Percentiles rank a stretch among this genome's conserved stretches.
Evolutionary conservation across 2,888 invertebrate genomes (phyloP).

Genomic region (Apoderus coryli): DNA sequence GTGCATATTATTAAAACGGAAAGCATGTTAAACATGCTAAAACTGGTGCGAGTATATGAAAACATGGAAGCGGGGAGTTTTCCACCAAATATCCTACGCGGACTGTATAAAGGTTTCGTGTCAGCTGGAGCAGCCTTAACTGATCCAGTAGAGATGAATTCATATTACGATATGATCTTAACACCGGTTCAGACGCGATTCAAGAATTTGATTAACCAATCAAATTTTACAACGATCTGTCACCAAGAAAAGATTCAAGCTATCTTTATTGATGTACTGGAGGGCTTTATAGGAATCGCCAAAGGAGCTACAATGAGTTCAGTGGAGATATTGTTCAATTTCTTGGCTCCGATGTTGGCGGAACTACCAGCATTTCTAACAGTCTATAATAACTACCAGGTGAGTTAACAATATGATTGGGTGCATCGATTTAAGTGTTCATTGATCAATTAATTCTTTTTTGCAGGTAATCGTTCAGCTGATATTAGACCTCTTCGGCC

Average conservation of each 20-base stretch:
- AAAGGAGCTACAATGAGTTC: slow-evolving; percentile 40
- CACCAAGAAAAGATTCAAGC: slow-evolving; percentile 49
- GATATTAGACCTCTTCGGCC: slow-evolving; percentile 56
- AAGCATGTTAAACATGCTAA: slow-evolving; percentile 40
- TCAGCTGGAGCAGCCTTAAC: slow-evolving; percentile 42
- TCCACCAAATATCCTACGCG: slow-evolving; percentile 44
- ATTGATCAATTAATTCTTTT: too few species aligned
- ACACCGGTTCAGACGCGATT: slow-evolving; percentile 37
- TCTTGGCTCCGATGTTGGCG: slow-evolving; percentile 48
- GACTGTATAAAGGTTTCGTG: slow-evolving; percentile 58
- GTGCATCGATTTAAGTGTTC: too few species aligned
- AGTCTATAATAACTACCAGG: slow-evolving; percentile 57
- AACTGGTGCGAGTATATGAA: slow-evolving; percentile 37
- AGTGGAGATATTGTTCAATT: slow-evolving; percentile 34
- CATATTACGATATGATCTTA: slow-evolving; percentile 33
- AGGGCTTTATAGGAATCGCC: slow-evolving; percentile 58
- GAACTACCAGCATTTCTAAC: slow-evolving; percentile 56
- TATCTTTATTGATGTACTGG: slow-evolving; percentile 59
- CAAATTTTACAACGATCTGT: slow-evolving; percentile 38
- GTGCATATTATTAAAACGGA: slow-evolving; percentile 40
- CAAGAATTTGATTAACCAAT: slow-evolving; percentile 36
- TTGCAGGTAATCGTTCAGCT: slow-evolving; percentile 64
- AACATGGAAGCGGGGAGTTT: slow-evolving; percentile 37
- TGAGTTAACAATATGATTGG: too few species aligned
- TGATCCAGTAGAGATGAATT: slow-evolving; percentile 23